Conservation (phyloP, 2,888 invertebrate species). For the Megastigmus dorsalis region DNA sequence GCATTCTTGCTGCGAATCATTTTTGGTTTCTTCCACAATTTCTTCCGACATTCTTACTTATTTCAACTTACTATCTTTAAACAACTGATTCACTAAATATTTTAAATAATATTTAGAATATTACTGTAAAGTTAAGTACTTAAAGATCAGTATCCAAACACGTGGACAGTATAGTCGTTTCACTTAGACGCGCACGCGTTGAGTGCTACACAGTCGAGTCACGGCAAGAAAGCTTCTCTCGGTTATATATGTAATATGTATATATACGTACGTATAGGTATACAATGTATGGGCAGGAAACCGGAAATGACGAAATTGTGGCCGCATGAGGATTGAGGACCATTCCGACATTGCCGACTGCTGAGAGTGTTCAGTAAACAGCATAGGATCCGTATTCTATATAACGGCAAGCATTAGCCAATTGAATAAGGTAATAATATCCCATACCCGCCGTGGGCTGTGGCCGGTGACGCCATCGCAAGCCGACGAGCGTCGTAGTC, state of each 20-base stretch:
- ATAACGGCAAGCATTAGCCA: no score
- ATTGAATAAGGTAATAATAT: no score
- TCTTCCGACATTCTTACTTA: background rate
- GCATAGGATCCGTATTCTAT: no score
- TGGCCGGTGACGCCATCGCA: no score
- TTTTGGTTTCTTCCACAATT: constrained; percentile 14
- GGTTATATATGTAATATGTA: no score
- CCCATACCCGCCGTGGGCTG: no score
- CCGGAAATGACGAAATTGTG: constrained; percentile 1
- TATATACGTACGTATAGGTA: no score
- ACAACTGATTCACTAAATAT: background rate
- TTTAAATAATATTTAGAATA: background rate
- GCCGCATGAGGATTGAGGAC: no score
- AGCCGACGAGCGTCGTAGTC: no score
- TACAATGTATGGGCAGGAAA: background rate
- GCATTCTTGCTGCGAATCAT: background rate
- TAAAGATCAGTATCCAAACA: background rate
- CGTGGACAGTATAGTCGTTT: constrained; percentile 6
- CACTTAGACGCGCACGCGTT: background rate
- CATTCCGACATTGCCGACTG: no score
- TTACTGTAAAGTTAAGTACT: background rate
- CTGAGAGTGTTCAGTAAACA: no score
- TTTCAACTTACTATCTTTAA: background rate
- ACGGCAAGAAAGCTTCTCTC: no score
- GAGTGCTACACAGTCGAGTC: background rate